Conservation (phyloP, 2,888 invertebrate species). For the Ctenicera cuprea region DNA sequence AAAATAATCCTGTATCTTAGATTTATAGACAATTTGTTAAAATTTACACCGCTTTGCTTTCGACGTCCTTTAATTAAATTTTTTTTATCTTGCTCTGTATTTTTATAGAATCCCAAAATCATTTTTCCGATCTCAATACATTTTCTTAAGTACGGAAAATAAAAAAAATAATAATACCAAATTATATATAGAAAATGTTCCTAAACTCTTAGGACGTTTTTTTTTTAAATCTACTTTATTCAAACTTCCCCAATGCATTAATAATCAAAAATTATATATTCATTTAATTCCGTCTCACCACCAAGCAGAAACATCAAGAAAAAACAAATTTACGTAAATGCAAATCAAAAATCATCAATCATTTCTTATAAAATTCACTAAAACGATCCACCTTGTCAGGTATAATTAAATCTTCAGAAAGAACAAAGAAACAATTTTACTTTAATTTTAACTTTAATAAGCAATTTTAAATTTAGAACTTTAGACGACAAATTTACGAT, state of each 20-base stretch:
- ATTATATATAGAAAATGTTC: no score
- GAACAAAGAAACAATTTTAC: background rate
- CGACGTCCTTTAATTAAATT: no score
- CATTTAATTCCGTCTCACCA: background rate
- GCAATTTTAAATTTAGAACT: background rate
- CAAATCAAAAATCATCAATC: conserved; percentile 24
- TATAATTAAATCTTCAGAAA: background rate
- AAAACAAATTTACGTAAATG: conserved; percentile 19
- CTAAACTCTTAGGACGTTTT: no score
- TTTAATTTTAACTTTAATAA: background rate
- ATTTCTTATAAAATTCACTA: background rate
- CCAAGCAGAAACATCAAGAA: background rate
- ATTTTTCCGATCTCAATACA: no score
- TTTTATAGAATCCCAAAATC: no score
- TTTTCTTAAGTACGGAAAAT: no score
- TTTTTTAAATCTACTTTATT: background rate
- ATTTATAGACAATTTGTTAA: no score
- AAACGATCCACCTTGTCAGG: background rate
- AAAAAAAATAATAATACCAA: no score
- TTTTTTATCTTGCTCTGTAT: no score
- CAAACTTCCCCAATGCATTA: background rate
- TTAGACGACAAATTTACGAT: background rate
- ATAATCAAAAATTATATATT: conserved; percentile 3
- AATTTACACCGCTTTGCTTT: no score
- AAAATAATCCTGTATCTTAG: no score